A percentile compares a stretch with the other conserved stretches of the same genome.
These are phyloP conservation scores for Hoplodrina blanda DNA, from an alignment of 2,888 invertebrate genomes.

Conservation along the genomic window DNA sequence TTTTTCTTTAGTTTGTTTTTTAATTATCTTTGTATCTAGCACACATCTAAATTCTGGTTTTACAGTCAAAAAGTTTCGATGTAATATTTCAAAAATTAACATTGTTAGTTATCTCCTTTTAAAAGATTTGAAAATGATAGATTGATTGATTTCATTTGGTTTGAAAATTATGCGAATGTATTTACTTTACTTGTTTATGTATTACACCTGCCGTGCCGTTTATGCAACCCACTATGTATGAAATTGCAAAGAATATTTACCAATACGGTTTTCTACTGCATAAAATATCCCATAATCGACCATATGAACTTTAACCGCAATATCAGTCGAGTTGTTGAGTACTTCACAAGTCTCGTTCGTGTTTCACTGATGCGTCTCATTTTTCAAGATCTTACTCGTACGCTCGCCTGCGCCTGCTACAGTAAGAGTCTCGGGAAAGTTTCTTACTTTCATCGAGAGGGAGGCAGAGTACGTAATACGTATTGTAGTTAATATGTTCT, in stretches of 20 bases:
- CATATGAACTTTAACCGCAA: constrained; percentile 10
- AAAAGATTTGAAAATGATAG: no score
- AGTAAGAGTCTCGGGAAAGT: constrained; percentile 24
- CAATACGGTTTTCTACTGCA: not conserved
- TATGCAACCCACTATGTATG: no score
- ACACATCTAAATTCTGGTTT: no score
- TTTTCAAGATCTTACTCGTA: constrained; percentile 36
- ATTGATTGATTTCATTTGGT: no score
- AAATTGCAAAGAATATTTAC: not conserved
- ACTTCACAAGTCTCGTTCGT: constrained; percentile 24
- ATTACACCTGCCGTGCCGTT: no score
- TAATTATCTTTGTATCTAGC: no score
- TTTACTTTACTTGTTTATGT: no score
- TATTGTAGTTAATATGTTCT: not conserved
- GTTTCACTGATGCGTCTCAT: constrained; percentile 39
- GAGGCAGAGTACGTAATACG: not conserved
- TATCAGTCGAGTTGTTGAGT: constrained; percentile 16
- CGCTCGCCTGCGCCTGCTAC: constrained; percentile 6
- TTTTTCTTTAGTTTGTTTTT: not conserved
- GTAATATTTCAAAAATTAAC: not conserved
- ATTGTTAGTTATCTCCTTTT: no score
- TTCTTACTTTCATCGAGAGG: constrained; percentile 14
- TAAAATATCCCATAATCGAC: not conserved
- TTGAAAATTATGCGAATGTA: no score
- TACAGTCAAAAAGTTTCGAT: not conserved